A percentile compares a stretch with the other conserved stretches of the same genome.
Conservation (phyloP, 2,888 invertebrate genomes). For the Venustoraphidia nigricollis region DNA sequence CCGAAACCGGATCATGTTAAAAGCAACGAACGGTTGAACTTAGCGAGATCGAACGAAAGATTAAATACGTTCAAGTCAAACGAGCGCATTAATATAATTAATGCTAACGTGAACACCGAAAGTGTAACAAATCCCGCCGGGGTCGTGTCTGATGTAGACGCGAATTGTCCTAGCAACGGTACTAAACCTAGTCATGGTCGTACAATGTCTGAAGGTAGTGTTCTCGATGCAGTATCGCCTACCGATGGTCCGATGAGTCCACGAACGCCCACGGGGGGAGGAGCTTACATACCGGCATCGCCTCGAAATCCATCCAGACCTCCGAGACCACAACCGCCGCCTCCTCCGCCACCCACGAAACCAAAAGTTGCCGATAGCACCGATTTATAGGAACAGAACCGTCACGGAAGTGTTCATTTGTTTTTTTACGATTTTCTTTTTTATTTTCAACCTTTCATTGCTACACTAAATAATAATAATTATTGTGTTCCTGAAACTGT, state of each 20-base stretch:
- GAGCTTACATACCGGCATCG: slow-evolving; percentile 1
- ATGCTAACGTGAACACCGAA: slow-evolving; percentile 17
- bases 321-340: slow-evolving; percentile 24
- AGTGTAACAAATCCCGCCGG: slow-evolving; percentile 9
- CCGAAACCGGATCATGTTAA: slow-evolving; percentile 19
- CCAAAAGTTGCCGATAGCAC: slow-evolving; percentile 22
- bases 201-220: slow-evolving; percentile 28
- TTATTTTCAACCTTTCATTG: no score
- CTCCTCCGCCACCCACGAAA: slow-evolving; percentile 26
- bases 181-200: slow-evolving; percentile 23
- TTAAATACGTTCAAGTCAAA: slow-evolving; percentile 4
- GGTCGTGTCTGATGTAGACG: slow-evolving; percentile 6
- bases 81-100: slow-evolving; percentile 8
- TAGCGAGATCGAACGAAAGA: slow-evolving; percentile 14
- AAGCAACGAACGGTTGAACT: slow-evolving; percentile 7
- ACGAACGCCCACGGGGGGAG: slow-evolving; percentile 2
- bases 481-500: no score
- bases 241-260: slow-evolving; percentile 1
- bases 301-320: slow-evolving; percentile 7
- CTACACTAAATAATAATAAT: no score
- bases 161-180: slow-evolving; percentile 10
- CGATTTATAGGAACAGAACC: slow-evolving; percentile 19
- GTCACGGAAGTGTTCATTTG: no score
- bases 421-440: no score
- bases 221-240: slow-evolving; percentile 19